Percentiles rank a stretch among this genome's conserved stretches.
These are phyloP conservation scores for Metaphire vulgaris DNA, from an alignment of 1,140 invertebrate species.

Conservation along the genomic window DNA sequence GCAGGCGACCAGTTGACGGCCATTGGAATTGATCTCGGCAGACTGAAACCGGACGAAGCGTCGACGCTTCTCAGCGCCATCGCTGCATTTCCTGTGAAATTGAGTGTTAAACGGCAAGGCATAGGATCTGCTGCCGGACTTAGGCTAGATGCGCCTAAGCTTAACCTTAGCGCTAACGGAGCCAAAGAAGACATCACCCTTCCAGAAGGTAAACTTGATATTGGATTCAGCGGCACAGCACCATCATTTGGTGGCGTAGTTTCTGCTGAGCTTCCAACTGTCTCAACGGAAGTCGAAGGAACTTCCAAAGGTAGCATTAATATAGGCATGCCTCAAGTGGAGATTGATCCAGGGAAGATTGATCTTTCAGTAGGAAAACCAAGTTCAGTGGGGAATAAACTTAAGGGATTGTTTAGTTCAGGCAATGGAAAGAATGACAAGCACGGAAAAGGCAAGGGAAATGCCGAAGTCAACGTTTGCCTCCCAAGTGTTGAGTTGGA, in stretches of 20 bases:
- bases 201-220: background rate
- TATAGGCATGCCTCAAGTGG: background rate
- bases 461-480: background rate
- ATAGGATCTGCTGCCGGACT: too few relatives aligned
- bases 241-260: background rate
- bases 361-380: background rate
- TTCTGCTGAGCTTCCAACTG: background rate
- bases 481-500: background rate
- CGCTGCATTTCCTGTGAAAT: conserved; percentile 19
- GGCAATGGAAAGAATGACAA: background rate
- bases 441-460: background rate
- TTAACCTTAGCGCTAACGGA: background rate
- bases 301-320: background rate
- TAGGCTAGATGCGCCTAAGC: background rate
- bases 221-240: background rate
- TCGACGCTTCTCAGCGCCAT: conserved; percentile 9
- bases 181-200: background rate
- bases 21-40: conserved; percentile 15
- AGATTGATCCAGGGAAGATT: background rate
- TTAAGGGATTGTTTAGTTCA: background rate
- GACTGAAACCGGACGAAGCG: conserved; percentile 9
- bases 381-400: background rate
- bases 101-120: conserved; percentile 3
- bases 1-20: conserved; percentile 15
- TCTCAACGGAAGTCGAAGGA: background rate